phyloP scores from a whole-genome alignment of 2,797 vertebrate species.

The Mus spretus region DNA sequence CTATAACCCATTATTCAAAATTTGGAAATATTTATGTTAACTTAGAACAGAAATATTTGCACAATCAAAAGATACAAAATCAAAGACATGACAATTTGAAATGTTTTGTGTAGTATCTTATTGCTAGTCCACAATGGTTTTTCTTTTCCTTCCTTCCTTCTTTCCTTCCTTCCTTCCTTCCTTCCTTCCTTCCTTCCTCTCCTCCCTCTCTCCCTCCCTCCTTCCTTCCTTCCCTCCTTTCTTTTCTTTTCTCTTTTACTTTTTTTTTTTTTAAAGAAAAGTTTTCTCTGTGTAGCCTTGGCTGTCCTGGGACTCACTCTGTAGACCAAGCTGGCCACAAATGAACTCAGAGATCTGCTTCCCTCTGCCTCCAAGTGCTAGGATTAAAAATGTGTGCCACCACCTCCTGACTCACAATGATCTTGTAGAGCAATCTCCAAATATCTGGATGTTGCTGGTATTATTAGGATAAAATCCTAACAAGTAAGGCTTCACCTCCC shows the following conservation, averaged over 20 bases:
- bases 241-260: neutral
- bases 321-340: neutral
- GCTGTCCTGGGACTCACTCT: neutral
- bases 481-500: neutral
- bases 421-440: neutral
- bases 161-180: neutral
- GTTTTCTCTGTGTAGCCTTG: neutral
- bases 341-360: neutral
- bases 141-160: neutral
- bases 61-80: neutral
- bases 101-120: neutral
- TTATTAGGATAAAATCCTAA: neutral
- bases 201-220: neutral
- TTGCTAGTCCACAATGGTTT: neutral
- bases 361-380: neutral
- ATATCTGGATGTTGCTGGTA: neutral
- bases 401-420: neutral
- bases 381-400: neutral
- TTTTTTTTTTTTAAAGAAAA: neutral
- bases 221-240: no score
- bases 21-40: conserved; percentile 28
- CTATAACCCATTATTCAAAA: conserved; percentile 39
- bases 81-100: neutral
- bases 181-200: no score
- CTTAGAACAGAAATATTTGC: neutral